Evolutionary conservation across 1,140 invertebrate genomes (phyloP), one percentile per base, ranked within the genome.

Genomic region (Antheraea pernyi): DNA sequence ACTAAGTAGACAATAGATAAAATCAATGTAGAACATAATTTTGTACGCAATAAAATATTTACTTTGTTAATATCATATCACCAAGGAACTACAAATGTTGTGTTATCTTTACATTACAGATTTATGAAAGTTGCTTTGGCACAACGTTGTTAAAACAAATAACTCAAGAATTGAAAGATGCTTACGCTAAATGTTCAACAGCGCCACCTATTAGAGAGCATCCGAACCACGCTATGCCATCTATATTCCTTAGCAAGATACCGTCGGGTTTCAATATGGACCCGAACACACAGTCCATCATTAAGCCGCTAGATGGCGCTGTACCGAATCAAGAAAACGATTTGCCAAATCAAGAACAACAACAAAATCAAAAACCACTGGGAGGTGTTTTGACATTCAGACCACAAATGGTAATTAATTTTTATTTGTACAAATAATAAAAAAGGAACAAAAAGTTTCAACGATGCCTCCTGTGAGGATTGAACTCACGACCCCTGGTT

Each of bases 401-500:
- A 71, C 81, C 86, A 39, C 85, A 85, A 65, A 60, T 79, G 73
- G 83, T 91, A 79, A 80, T 68, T 77, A 66, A 39, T 58, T 61
- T 37, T 59, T 60, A 65, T 46, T n/a, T n/a, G n/a, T 59, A 73
- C 64, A 36, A 71, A 30, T 2, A 30, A 30, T 2, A 30, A 30
- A 30, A 30, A 30, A 30, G 22, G 75, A 76, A 39, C 19, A 53
- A 73, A 70, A 70, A 72, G 19, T 59, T 69, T 61, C 65, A 13
- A 22, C 19, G 36, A 69, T 95, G 95, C 95, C 95, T 95, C 95
- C 95, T 95, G 95, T 96, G 96, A 97, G 96, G 22, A 30, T 30
- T 30, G 22, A 30, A 30, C 22, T 30, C 22, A 30, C 22, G 22
- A 30, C 22, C 22, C 22, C 22, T 30, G 22, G 22, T 30, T 30